Base-by-base conservation (phyloP, 1,140 invertebrate species). In the Ruditapes philippinarum region DNA sequence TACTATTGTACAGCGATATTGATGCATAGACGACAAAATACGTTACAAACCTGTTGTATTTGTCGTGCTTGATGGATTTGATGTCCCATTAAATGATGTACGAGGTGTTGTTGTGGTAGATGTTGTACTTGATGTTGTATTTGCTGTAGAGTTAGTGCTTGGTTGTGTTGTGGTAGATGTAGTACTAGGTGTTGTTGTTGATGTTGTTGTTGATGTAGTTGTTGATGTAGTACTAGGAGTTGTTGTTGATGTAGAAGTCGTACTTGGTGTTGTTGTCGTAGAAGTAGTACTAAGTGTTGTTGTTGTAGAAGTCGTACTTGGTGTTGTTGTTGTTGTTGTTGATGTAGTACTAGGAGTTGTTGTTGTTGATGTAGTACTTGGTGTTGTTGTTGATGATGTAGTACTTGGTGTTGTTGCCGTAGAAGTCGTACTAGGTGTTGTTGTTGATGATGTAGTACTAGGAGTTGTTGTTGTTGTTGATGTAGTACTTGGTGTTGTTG, bases 181-280 rank as follows among this genome's bases (percentile, higher is more conserved):
- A 25, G 70, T 54, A 14, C 14, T 74, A 33, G 82, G 17, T 57
- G 40, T 73, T 54, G 68, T 49, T 12, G 45, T 85, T 74, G 82
- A 28, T 74, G 42, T 25, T 40, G 83, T 85, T 5, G 42, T 40
- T 45, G 84, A 17, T 33, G 68, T 1, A 3, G 68, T 76, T 33
- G 82, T 54, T 38, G 49, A 5, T 57, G 54, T 42, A 19, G 84
- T 54, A 45, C 70, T 49, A 0, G 49, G 14, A 3, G 65, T 57
- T 40, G 82, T 36, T 73, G 62, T 49, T 25, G 57, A 22, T 9
- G 31, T 68, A 0, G 80, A 4, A 49, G 60, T 42, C 49, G 80
- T 65, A 19, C 49, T 25, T 49, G 62, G 14, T 70, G 31, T 68
- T 65, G 79, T 1, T 19, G 79, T 62, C 0, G 79, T 19, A 25